phyloP scores from a whole-genome alignment of 2,888 invertebrate species.

The Noctua janthe region DNA sequence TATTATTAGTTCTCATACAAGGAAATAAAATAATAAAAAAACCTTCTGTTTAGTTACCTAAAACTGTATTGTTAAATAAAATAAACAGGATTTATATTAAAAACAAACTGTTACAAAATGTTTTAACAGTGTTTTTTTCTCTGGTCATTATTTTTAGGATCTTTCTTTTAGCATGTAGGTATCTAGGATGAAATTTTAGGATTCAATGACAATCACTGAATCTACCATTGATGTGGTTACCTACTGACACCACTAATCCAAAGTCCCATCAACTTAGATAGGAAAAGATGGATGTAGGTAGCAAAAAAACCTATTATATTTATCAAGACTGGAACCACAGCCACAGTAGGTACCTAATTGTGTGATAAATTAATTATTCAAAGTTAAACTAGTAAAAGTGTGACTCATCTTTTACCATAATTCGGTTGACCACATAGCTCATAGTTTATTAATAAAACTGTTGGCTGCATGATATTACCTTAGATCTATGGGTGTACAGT shows the following conservation, averaged over 20 bases:
- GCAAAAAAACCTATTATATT: background rate
- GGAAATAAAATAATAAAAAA: background rate
- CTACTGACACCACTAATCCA: background rate
- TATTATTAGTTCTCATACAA: background rate
- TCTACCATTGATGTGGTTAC: background rate
- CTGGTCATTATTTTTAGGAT: background rate
- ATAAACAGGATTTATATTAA: background rate
- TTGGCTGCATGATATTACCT: background rate
- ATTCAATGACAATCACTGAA: background rate
- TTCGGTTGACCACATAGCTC: background rate
- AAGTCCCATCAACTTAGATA: background rate
- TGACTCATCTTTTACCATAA: constrained; percentile 6
- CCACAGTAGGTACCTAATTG: background rate
- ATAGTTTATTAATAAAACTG: constrained; percentile 18
- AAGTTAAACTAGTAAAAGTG: background rate
- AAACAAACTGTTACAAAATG: background rate
- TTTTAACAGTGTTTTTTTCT: background rate
- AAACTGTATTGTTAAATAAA: background rate
- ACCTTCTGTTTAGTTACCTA: background rate
- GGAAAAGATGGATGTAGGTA: too few species aligned
- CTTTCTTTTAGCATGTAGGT: background rate
- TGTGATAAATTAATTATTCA: background rate
- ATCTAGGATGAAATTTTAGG: background rate
- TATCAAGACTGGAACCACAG: background rate
- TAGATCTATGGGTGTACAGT: constrained; percentile 9